Evolutionary conservation across 2,113 vertebrate species (phyloP), one percentile per base, ranked within the genome.

Genomic region (Amphiprion ocellaris): DNA sequence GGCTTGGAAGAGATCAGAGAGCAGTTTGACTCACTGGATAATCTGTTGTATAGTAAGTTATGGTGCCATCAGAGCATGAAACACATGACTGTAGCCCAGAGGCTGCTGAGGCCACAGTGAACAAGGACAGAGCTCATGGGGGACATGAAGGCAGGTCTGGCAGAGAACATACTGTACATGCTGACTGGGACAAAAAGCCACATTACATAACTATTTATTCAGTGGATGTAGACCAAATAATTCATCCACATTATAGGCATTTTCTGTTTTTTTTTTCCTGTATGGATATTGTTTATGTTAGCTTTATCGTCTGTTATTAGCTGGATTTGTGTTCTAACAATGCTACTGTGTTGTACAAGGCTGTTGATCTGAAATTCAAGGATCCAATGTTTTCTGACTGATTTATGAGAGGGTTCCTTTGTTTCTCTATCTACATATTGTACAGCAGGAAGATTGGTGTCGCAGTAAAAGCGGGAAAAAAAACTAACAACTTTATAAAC

Each of bases 21-120:
- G 69, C 69, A 72, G 78, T 82, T 86, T 79, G 74, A 76, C 61
- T 89, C 71, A 75, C 24, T 87, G 47, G 74, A 70, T 74, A 83
- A 88, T 83, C 76, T 83, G 53, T 47, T 74, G 52, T 74, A 28
- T 70, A 54, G 55, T 75, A 71, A 55, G 52, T 83, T 63, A 76
- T 72, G 68, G 77, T 74, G 77, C 72, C 85, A 88, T 80, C 78
- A 55, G 80, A 87, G 79, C 86, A 81, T 83, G 86, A 85, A 82
- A 80, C 69, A 50, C 65, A 80, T 16, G 74, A 60, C 58, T 46
- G 28, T 26, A 70, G 77, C 64, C 74, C 76, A 55, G 72, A 86
- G 78, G 83, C 68, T 58, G 53, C 4, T 33, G 46, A 75, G 50
- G 77, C 67, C 73, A 70, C 63, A 1, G 66, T n/a, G 61, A 79